Evolutionary conservation across 2,797 vertebrate species (phyloP).

Genomic region (Amazona finschi): DNA sequence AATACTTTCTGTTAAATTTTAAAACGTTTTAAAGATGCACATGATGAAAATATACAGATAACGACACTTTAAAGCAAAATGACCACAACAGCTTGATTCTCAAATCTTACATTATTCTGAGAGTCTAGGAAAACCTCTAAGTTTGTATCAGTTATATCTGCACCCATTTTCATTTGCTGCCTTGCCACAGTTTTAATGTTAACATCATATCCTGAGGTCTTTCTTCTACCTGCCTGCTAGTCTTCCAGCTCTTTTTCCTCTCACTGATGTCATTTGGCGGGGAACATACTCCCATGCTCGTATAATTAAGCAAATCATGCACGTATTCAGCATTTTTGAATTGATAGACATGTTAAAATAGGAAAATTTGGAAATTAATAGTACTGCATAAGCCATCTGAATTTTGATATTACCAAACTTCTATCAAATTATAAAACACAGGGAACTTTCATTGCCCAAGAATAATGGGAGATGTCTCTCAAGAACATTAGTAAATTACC

Average conservation of each 20-base stretch:
- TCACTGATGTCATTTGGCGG: neutral
- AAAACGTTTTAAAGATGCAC: neutral
- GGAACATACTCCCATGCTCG: neutral
- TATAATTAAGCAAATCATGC: neutral
- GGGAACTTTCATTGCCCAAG: neutral
- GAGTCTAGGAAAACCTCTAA: neutral
- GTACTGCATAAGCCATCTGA: neutral
- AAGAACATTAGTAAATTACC: slow-evolving; percentile 3
- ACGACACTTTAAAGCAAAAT: neutral
- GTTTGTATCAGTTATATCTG: neutral
- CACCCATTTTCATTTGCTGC: neutral
- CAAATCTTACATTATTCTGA: neutral
- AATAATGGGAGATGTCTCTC: neutral
- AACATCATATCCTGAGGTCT: neutral
- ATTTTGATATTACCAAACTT: neutral
- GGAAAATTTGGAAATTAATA: neutral
- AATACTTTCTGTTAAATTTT: neutral
- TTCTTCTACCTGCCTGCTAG: neutral
- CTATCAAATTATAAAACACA: neutral
- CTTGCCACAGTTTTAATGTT: neutral
- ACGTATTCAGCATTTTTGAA: neutral
- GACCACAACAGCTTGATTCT: neutral
- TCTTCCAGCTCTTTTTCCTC: neutral
- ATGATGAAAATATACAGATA: neutral
- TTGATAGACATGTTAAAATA: neutral